Conservation (phyloP, 2,113 vertebrate genomes). For the Myrmophylax atrothorax region DNA sequence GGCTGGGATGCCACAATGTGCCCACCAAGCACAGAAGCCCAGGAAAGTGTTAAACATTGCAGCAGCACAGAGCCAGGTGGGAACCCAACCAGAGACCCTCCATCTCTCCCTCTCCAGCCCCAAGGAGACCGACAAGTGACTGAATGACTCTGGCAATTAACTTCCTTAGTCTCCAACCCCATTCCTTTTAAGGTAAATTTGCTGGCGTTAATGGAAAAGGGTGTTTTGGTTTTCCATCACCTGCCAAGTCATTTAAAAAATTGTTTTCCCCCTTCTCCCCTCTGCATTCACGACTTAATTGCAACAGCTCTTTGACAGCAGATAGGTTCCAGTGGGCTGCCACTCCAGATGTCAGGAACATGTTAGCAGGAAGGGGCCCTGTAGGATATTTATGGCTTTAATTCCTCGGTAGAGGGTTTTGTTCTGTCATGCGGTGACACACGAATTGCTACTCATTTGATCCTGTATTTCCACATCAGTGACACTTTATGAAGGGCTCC, state of each 20-base stretch:
- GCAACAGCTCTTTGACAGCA: constrained; percentile 49
- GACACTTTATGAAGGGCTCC: constrained; percentile 62
- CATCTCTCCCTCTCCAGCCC: neutral
- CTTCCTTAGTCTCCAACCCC: constrained; percentile 49
- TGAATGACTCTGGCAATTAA: constrained; percentile 64
- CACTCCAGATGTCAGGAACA: constrained; percentile 75
- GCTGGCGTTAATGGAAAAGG: constrained; percentile 39
- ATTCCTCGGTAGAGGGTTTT: constrained; percentile 75
- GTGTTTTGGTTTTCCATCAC: constrained; percentile 59
- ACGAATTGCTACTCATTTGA: constrained; percentile 74
- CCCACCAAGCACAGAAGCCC: neutral
- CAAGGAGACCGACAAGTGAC: constrained; percentile 4
- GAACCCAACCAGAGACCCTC: constrained; percentile 29
- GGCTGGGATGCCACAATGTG: fast-evolving
- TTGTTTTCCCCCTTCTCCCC: constrained; percentile 39
- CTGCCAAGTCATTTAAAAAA: constrained; percentile 58
- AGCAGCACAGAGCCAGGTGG: constrained; percentile 13
- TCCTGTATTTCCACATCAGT: constrained; percentile 71
- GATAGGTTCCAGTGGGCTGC: constrained; percentile 65
- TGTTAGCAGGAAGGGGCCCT: constrained; percentile 60
- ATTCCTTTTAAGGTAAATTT: constrained; percentile 69
- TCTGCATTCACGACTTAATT: constrained; percentile 54
- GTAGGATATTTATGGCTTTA: constrained; percentile 75
- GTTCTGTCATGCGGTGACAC: constrained; percentile 68
- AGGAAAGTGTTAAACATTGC: neutral